Evolutionary conservation across 2,797 vertebrate species (phyloP).

Genomic region (Passerculus sandwichensis): DNA sequence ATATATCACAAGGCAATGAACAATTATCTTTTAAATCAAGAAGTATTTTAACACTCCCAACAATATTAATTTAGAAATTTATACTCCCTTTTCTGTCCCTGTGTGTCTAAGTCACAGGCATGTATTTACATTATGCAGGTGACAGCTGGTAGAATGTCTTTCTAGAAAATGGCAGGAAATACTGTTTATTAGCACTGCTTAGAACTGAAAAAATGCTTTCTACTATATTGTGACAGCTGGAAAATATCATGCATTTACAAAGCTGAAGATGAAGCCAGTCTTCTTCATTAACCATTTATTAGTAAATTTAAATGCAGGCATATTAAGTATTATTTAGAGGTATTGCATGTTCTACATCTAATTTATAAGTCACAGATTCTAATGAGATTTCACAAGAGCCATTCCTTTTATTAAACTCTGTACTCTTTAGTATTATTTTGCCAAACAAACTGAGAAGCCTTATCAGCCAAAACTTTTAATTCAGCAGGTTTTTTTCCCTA

Average conservation of each 20-base stretch:
- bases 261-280: background rate
- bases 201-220: background rate
- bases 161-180: background rate
- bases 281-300: background rate
- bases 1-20: background rate
- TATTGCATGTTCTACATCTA: background rate
- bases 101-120: background rate
- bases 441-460: background rate
- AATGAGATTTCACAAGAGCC: background rate
- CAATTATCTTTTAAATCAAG: background rate
- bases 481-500: background rate
- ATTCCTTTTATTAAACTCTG: background rate
- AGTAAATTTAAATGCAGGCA: background rate
- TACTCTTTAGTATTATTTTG: background rate
- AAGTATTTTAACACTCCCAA: background rate
- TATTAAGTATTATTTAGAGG: background rate
- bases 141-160: background rate
- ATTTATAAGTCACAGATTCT: background rate
- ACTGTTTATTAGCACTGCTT: background rate
- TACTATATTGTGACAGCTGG: background rate
- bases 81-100: background rate
- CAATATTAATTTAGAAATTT: background rate
- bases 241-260: background rate
- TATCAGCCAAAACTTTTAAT: background rate
- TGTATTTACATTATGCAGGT: background rate